These are phyloP conservation scores for Hyperoodon ampullatus DNA, from an alignment of 2,113 vertebrate genomes.

Conservation along the genomic window DNA sequence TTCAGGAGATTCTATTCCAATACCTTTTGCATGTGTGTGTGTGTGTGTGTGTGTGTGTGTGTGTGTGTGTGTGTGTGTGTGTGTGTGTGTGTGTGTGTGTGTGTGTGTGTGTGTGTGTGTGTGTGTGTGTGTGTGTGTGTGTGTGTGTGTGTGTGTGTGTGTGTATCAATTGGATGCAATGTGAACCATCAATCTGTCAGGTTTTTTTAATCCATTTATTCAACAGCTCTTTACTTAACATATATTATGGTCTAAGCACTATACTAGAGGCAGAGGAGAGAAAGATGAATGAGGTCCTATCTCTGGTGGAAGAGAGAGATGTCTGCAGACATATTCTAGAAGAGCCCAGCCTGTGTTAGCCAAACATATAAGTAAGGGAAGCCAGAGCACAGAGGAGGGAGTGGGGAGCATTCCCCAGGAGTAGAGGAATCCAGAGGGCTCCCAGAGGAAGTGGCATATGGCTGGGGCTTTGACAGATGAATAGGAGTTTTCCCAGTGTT, in stretches of 20 bases:
- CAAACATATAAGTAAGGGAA: background rate
- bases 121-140: background rate
- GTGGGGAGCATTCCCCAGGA: background rate
- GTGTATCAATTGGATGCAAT: background rate
- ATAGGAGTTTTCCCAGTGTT: background rate
- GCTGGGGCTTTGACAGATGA: background rate
- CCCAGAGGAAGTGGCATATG: background rate
- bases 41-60: background rate
- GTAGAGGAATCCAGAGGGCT: background rate
- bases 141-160: no score
- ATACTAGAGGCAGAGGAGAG: background rate
- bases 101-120: background rate
- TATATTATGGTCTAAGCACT: background rate
- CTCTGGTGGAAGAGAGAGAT: background rate
- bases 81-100: no score
- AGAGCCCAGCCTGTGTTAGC: background rate
- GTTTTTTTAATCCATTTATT: background rate
- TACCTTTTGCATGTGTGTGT: background rate
- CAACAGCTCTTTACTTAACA: background rate
- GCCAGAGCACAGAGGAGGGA: background rate
- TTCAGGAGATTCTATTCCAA: background rate
- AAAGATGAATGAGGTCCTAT: background rate
- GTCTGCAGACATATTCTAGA: background rate
- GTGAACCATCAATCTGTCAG: background rate
- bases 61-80: no score